phyloP scores from a whole-genome alignment of 1,140 invertebrate species.

The Drosophila ogumai region DNA sequence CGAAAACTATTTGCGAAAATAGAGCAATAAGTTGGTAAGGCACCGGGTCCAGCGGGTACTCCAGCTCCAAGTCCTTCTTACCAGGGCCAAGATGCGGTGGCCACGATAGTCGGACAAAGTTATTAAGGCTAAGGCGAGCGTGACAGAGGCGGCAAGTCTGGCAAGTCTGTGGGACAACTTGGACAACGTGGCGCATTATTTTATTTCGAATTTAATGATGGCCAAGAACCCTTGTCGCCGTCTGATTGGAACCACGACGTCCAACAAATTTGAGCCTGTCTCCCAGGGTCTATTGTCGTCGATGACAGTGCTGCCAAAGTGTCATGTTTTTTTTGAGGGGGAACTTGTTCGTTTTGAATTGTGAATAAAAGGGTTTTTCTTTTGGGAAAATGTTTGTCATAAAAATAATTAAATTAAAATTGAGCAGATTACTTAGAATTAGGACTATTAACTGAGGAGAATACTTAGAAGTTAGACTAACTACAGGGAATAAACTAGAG shows the following conservation, averaged over 20 bases:
- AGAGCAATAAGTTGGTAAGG: conserved; percentile 80
- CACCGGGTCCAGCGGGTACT: conserved; percentile 21
- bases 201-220: conserved; percentile 83
- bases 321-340: background rate
- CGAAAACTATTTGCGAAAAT: conserved; percentile 74
- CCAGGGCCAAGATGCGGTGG: conserved; percentile 54
- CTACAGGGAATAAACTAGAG: no score
- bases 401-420: no score
- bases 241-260: conserved; percentile 65
- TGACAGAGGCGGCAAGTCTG: conserved; percentile 51
- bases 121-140: conserved; percentile 65
- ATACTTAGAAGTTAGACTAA: no score
- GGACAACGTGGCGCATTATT: conserved; percentile 64
- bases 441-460: no score
- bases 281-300: conserved; percentile 30
- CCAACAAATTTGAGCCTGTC: conserved; percentile 65
- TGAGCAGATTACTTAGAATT: no score
- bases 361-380: background rate
- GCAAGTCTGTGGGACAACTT: conserved; percentile 14
- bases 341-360: background rate
- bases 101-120: conserved; percentile 71
- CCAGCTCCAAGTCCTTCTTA: background rate
- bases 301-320: conserved; percentile 3
- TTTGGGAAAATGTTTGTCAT: background rate
- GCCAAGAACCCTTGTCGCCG: conserved; percentile 47